Evolutionary conservation across 2,888 invertebrate genomes (phyloP), one percentile per base, ranked within the genome.

Genomic region (Yponomeuta sedellus): DNA sequence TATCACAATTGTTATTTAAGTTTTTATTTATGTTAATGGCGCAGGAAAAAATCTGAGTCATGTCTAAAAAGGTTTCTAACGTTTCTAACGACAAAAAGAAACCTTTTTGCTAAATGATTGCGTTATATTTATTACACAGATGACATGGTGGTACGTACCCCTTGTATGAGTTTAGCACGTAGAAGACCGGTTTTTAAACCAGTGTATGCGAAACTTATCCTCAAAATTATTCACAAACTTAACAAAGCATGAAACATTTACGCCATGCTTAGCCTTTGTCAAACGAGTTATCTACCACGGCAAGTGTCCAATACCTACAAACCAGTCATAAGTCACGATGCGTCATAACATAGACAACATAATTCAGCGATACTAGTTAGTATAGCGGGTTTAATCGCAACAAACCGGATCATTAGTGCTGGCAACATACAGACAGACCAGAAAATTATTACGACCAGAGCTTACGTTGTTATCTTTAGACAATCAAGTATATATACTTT

Each of bases 381-480:
- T 74, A 81, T 78, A 78, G 79, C 77, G 79, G 77, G 70, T 39
- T 81, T 82, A 81, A 80, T 82, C 81, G 80, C 79, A 82, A 81
- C 78, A 73, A 79, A 77, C 69, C 72, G 67, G 66, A 75, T 69
- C 74, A 77, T 73, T 81, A 81, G 77, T 71, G 77, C 80, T 78
- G 76, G 74, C 44, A 44, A 22, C 10, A 40, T 63, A 63, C 76
- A 77, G 74, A 71, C 65, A 63, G 61, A 61, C 11, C 4, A 12
- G 22, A 44, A 63, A 63, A 11, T 59, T 11, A 19, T 59, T 59
- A 25, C 34, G 34, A 58, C 58, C 16, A 16, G 44, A 34, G 34
- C 5, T 8, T 34, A 34, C 8, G 34, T 34, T 34, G 34, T 34
- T 34, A 34, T 8, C 10, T 34, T 34, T 34, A 34, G 34, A 8